These are phyloP conservation scores for Ophion costatus DNA, from an alignment of 2,888 invertebrate species.

Conservation along the genomic window DNA sequence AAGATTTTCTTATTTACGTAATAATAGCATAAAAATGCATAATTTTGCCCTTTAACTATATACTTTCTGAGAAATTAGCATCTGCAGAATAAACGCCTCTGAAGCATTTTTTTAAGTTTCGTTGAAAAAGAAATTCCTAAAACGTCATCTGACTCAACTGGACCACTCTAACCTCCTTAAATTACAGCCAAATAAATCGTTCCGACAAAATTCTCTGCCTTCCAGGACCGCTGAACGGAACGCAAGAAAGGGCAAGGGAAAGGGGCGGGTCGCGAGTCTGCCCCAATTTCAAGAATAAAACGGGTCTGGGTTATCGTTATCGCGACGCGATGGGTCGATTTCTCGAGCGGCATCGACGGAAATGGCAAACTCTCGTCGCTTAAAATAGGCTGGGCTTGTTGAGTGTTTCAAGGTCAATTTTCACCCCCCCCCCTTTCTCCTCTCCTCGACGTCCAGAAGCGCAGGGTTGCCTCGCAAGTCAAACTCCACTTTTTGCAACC, in stretches of 20 bases:
- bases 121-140: too few relatives aligned
- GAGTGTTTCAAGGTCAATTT: neutral
- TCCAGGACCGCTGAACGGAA: neutral
- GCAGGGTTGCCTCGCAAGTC: neutral
- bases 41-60: too few relatives aligned
- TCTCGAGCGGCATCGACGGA: conserved; percentile 13
- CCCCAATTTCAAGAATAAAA: conserved; percentile 8
- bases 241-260: neutral
- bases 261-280: neutral
- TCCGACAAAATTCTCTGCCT: neutral
- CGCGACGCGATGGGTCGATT: neutral
- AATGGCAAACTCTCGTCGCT: conserved; percentile 17
- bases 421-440: neutral
- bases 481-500: neutral
- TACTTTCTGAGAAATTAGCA: too few relatives aligned
- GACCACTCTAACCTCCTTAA: neutral
- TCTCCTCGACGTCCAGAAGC: neutral
- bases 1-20: too few relatives aligned
- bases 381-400: neutral
- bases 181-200: neutral
- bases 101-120: too few relatives aligned
- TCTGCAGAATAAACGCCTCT: too few relatives aligned
- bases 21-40: too few relatives aligned
- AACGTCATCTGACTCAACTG: too few relatives aligned
- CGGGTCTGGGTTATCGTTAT: conserved; percentile 2